These are phyloP conservation scores for Parascotia fuliginaria DNA, from an alignment of 2,888 invertebrate species.

Conservation along the genomic window DNA sequence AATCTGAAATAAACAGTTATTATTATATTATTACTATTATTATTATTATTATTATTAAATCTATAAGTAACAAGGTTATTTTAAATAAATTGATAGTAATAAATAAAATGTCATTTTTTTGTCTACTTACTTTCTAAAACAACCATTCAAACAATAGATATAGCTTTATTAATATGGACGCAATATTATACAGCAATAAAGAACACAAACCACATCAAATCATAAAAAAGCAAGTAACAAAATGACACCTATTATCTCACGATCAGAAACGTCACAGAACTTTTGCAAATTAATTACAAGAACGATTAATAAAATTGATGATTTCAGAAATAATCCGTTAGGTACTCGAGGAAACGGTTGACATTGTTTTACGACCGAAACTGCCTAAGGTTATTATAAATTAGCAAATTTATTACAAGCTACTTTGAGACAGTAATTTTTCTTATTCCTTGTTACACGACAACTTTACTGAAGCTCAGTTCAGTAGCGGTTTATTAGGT, in stretches of 20 bases:
- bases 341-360: constrained; percentile 1
- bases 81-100: too few relatives aligned
- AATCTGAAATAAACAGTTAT: too few relatives aligned
- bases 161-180: too few relatives aligned
- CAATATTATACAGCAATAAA: too few relatives aligned
- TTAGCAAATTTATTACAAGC: constrained; percentile 11
- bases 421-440: constrained; percentile 6
- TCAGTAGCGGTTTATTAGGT: not conserved
- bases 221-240: not conserved
- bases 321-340: constrained; percentile 5
- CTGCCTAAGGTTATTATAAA: constrained; percentile 10
- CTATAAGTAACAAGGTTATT: too few relatives aligned
- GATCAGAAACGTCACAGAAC: not conserved
- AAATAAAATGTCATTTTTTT: too few relatives aligned
- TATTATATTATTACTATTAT: too few relatives aligned
- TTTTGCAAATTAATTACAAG: constrained; percentile 5
- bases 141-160: too few relatives aligned
- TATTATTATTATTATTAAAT: too few relatives aligned
- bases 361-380: constrained; percentile 7
- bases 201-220: not conserved
- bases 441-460: not conserved
- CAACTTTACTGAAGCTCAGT: not conserved
- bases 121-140: too few relatives aligned
- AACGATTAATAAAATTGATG: constrained; percentile 7
- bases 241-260: not conserved